Evolutionary conservation across 2,113 vertebrate genomes (phyloP).

Genomic region (Lonchura striata): DNA sequence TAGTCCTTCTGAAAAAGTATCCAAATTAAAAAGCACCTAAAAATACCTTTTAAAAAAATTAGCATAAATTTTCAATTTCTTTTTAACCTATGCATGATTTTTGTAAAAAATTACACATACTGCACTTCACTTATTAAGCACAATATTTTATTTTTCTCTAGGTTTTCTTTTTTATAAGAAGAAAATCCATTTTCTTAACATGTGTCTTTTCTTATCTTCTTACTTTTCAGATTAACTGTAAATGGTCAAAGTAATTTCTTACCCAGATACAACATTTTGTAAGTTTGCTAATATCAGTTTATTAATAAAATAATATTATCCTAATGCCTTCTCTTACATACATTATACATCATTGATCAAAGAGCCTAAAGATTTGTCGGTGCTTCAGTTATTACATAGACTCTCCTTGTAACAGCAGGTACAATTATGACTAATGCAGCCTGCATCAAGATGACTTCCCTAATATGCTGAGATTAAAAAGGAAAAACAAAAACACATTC

Average conservation of each 20-base stretch:
- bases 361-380: not conserved
- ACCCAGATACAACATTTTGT: not conserved
- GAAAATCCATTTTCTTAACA: not conserved
- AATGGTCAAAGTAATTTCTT: not conserved
- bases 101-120: not conserved
- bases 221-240: not conserved
- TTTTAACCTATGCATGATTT: not conserved
- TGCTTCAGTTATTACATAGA: not conserved
- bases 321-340: not conserved
- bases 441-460: constrained; percentile 2
- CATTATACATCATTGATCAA: not conserved
- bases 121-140: not conserved
- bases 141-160: not conserved
- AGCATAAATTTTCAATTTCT: not conserved
- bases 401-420: not conserved
- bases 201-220: not conserved
- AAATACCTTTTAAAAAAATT: not conserved
- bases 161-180: not conserved
- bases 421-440: constrained; percentile 30
- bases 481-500: not conserved
- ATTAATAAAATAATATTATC: not conserved
- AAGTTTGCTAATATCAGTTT: not conserved
- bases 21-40: not conserved
- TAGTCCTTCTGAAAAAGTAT: not conserved
- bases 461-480: constrained; percentile 48